Conservation (phyloP, 1,140 invertebrate species). For the Polypedilum vanderplanki region DNA sequence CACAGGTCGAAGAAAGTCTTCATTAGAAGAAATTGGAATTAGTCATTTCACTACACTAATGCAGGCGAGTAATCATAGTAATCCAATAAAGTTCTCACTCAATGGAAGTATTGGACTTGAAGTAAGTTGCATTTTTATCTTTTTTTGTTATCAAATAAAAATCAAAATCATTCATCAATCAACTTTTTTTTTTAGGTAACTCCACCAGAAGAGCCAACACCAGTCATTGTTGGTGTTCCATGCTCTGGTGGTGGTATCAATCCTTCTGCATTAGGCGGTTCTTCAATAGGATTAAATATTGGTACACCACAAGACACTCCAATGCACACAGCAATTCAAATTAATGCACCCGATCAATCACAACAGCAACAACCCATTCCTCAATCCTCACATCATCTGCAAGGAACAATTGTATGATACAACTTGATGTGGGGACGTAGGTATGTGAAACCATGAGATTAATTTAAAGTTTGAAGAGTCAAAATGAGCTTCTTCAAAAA, state of each 20-base stretch:
- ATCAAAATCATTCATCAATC: constrained; percentile 32
- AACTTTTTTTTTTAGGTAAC: constrained; percentile 37
- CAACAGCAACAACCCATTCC: constrained; percentile 41
- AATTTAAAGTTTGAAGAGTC: too few relatives aligned
- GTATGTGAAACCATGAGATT: too few relatives aligned
- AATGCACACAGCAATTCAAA: constrained; percentile 36
- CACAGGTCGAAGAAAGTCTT: constrained; percentile 62
- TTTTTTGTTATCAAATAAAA: neutral
- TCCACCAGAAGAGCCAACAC: constrained; percentile 67
- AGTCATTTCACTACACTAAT: constrained; percentile 59
- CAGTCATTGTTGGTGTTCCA: constrained; percentile 45
- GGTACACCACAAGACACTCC: constrained; percentile 34
- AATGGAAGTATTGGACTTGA: constrained; percentile 80
- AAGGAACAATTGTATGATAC: constrained; percentile 88
- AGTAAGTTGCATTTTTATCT: constrained; percentile 49
- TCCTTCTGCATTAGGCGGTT: constrained; percentile 40
- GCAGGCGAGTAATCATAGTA: constrained; percentile 54
- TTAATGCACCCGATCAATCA: constrained; percentile 32
- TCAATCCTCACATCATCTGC: constrained; percentile 66
- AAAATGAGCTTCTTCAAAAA: too few relatives aligned
- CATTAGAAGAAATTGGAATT: constrained; percentile 76
- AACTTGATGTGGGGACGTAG: constrained; percentile 82
- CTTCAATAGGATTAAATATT: constrained; percentile 30
- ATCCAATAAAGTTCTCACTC: constrained; percentile 73
- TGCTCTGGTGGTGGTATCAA: constrained; percentile 47